Conservation (phyloP, 2,113 vertebrate species). For the Pithys albifrons region DNA sequence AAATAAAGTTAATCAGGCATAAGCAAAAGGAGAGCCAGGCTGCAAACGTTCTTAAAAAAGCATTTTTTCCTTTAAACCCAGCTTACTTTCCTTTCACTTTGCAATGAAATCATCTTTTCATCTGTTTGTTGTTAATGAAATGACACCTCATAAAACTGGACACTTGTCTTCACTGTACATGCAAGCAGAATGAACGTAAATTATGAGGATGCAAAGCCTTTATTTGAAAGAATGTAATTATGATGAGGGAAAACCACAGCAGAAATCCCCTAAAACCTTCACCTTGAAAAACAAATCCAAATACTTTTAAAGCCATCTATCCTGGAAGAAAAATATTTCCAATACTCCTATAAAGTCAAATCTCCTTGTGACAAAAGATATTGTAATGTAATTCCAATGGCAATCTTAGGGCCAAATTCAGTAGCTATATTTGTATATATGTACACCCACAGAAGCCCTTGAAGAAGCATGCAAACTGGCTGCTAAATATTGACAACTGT, state of each 20-base stretch:
- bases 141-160: not conserved
- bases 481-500: not conserved
- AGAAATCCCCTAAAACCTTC: not conserved
- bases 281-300: not conserved
- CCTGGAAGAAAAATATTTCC: not conserved
- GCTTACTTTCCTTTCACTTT: not conserved
- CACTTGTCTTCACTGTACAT: not conserved
- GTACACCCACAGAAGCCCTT: rapidly evolving
- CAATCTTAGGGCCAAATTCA: not conserved
- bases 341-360: not conserved
- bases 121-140: not conserved
- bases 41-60: not conserved
- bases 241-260: not conserved
- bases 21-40: not conserved
- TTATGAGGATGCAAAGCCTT: not conserved
- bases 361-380: not conserved
- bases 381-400: not conserved
- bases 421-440: not conserved
- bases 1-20: not conserved
- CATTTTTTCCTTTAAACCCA: not conserved
- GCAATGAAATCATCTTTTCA: not conserved
- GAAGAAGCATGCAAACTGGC: not conserved
- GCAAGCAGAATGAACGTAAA: not conserved
- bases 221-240: not conserved
- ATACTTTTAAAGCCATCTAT: not conserved